Evolutionary conservation across 2,113 vertebrate genomes (phyloP).

Genomic region (Phoxinus phoxinus): DNA sequence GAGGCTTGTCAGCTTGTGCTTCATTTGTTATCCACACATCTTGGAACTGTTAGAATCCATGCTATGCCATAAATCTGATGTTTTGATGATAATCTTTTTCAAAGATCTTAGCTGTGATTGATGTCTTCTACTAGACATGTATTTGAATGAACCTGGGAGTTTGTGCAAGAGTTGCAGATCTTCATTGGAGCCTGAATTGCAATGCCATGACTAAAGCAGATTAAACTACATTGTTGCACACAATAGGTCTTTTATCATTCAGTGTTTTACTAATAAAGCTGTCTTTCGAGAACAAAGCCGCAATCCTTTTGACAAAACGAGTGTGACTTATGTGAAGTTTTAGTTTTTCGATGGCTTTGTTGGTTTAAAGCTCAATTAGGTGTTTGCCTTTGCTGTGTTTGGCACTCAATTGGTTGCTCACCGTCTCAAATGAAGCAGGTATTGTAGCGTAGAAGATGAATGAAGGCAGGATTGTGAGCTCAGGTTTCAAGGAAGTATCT

Average conservation of each 20-base stretch:
- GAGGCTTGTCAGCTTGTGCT: neutral
- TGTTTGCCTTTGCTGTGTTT: conserved; percentile 13
- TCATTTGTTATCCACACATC: neutral
- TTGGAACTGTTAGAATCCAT: neutral
- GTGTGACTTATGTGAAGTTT: conserved; percentile 8
- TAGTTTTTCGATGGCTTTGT: neutral
- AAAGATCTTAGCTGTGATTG: neutral
- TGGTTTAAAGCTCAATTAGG: conserved; percentile 1
- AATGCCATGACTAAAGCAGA: conserved; percentile 20
- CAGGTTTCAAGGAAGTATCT: conserved; percentile 15
- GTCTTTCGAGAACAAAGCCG: neutral
- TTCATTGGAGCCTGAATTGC: conserved; percentile 3
- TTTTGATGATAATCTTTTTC: neutral
- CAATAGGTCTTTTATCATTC: conserved; percentile 14
- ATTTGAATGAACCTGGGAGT: neutral
- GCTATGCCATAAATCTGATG: neutral
- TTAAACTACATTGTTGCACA: conserved; percentile 16
- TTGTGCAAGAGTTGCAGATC: neutral
- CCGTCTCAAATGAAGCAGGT: neutral
- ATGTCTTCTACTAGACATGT: neutral
- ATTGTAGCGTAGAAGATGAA: neutral
- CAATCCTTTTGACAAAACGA: neutral
- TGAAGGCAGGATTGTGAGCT: neutral
- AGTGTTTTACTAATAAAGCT: conserved; percentile 14
- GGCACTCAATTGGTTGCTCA: neutral